Evolutionary conservation across 53 echinoderm and acorn worm genomes (phyloP).

Genomic region (Apostichopus leukothele): DNA sequence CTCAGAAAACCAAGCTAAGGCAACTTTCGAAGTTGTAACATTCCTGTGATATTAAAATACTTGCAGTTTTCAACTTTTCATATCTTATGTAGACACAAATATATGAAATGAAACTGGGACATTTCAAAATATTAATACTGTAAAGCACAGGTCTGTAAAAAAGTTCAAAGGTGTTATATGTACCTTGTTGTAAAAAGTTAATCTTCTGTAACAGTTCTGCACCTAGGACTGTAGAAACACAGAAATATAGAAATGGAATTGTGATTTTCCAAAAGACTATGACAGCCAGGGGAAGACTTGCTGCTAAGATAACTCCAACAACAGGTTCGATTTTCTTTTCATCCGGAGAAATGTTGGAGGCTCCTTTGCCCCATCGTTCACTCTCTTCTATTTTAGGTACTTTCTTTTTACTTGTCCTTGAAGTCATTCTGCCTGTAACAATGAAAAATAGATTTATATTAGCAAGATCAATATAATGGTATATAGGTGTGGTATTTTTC

Average conservation of each 20-base stretch:
- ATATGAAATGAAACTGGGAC: no score
- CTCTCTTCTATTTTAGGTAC: not conserved
- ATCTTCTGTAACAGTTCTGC: conserved; percentile 38
- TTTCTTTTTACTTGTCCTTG: not conserved
- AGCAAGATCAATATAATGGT: no score
- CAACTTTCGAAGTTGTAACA: no score
- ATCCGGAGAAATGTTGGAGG: conserved; percentile 21
- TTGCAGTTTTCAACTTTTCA: no score
- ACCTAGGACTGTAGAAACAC: conserved; percentile 1
- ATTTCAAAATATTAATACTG: no score
- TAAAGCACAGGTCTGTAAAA: no score
- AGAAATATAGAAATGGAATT: conserved; percentile 16
- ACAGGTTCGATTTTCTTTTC: conserved; percentile 6
- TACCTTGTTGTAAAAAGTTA: conserved; percentile 34
- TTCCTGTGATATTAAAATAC: no score
- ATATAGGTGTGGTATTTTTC: no score
- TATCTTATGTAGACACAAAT: no score
- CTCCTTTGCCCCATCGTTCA: conserved; percentile 41
- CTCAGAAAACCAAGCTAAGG: no score
- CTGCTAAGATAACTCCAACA: conserved; percentile 35
- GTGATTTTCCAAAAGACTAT: conserved; percentile 45
- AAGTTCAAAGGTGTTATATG: no score
- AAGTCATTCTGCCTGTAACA: not conserved
- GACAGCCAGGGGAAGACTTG: conserved; percentile 35
- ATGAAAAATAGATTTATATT: not conserved